Base-by-base conservation (phyloP, 2,797 vertebrate species). In the Dallia pectoralis region DNA sequence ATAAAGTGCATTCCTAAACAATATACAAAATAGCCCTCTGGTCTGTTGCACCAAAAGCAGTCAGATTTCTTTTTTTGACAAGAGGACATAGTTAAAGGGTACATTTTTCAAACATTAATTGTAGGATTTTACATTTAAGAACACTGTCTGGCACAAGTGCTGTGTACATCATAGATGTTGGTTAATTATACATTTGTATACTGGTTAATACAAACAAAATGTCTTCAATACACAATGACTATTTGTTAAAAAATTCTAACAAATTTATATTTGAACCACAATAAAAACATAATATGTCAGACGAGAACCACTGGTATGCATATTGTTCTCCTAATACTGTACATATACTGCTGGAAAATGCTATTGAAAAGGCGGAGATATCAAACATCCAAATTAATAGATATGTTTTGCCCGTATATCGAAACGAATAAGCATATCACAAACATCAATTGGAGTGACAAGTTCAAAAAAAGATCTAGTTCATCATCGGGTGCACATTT, bases 11-110 rank as follows among this genome's bases (percentile, higher is more conserved):
- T 25, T 14, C 27, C 12, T n/a, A 59, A 59, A 59, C 22, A 59
- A 59, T 59, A 59, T 59, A 12, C 11, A 14, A 59, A 59, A 59
- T 59, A 59, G 53, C 53, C 53, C 53, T 59, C 53, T 59, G 53
- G 22, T 12, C 53, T 25, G 53, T 25, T 56, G 53, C n/a, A 25
- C 22, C 53, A 59, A 27, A 59, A 14, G 11, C 3, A 25, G 53
- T 27, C 53, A 59, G 22, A 59, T 27, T 7, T 3, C 9, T 27
- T 27, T 49, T 49, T 59, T 59, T 56, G 9, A 56, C n/a, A 56
- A 56, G 53, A 56, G 53, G 53, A 56, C 53, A 56, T 56, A 56
- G 53, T 56, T 56, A 25, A 56, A 56, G 53, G 22, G 9, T 25
- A 25, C n/a, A 12, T 25, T 56, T 9, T 59, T 59, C 53, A 59